phyloP scores from a whole-genome alignment of 2,797 vertebrate species.

The Neostethus bicornis region DNA sequence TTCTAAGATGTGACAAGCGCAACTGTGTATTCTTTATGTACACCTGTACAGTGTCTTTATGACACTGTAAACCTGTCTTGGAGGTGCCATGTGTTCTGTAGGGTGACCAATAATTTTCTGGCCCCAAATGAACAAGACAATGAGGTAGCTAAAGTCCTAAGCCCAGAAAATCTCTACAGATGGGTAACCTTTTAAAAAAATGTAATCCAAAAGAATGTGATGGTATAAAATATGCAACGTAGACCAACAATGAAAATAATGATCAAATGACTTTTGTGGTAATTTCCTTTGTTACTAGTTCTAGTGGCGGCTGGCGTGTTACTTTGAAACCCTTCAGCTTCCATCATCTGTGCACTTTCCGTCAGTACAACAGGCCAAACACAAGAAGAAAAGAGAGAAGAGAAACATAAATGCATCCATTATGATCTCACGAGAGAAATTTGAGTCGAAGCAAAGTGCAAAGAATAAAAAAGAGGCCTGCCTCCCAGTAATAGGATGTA shows the following conservation, averaged over 20 bases:
- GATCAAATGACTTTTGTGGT: not conserved
- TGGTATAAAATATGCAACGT: not conserved
- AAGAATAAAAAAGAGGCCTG: not conserved
- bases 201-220: too few species aligned
- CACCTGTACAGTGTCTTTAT: too few species aligned
- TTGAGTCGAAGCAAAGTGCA: not conserved
- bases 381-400: not conserved
- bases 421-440: constrained; percentile 2
- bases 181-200: too few species aligned
- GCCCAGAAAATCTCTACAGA: too few species aligned
- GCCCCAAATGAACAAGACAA: too few species aligned
- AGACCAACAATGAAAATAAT: not conserved
- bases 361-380: not conserved
- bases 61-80: too few species aligned
- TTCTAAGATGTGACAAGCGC: too few species aligned
- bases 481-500: constrained; percentile 10
- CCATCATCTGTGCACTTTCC: not conserved
- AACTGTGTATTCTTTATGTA: too few species aligned
- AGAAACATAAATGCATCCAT: not conserved
- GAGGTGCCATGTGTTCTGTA: too few species aligned
- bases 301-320: not conserved
- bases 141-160: too few species aligned
- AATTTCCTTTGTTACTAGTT: not conserved
- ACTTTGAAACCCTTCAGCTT: not conserved
- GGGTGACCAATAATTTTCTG: too few species aligned